phyloP scores from a whole-genome alignment of 2,113 vertebrate species.

The Fulica atra region DNA sequence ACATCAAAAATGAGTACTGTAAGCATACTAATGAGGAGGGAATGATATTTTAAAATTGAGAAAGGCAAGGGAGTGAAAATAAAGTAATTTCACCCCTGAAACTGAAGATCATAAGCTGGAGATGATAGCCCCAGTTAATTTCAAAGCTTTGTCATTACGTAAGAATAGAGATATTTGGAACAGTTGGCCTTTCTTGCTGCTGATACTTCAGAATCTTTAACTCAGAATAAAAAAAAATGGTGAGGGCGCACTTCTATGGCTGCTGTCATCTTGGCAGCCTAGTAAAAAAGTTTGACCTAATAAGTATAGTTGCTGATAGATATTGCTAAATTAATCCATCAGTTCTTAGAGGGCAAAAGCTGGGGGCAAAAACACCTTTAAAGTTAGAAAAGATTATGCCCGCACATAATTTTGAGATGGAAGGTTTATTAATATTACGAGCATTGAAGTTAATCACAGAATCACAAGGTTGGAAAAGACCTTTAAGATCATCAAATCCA shows the following conservation, averaged over 20 bases:
- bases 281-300: neutral
- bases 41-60: neutral
- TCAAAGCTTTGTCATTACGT: neutral
- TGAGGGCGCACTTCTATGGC: neutral
- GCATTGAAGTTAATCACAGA: neutral
- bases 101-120: neutral
- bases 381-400: neutral
- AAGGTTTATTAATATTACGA: neutral
- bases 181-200: neutral
- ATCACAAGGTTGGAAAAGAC: no score
- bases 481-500: no score
- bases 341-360: neutral
- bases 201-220: neutral
- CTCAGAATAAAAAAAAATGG: neutral
- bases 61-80: neutral
- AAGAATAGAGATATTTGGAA: neutral
- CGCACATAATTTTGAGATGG: neutral
- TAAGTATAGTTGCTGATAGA: neutral
- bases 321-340: neutral
- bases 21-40: neutral
- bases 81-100: neutral
- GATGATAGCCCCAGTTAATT: neutral
- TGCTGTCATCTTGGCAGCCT: neutral
- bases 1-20: neutral
- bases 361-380: neutral